These are phyloP conservation scores for Mionectes macconnelli DNA, from an alignment of 2,113 vertebrate species.

Conservation along the genomic window DNA sequence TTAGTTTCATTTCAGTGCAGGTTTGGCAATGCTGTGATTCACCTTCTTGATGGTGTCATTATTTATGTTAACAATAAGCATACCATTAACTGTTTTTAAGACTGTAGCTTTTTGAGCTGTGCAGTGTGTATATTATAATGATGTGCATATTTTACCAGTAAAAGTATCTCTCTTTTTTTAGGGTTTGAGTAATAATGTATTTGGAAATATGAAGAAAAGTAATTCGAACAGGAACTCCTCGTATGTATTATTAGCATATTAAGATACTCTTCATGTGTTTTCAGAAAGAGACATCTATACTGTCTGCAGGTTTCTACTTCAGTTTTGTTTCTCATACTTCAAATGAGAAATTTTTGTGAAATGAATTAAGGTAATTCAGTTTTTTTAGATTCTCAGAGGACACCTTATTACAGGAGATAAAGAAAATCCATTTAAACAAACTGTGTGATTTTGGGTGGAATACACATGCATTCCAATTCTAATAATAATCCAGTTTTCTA, in stretches of 20 bases:
- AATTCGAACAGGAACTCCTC: conserved; percentile 68
- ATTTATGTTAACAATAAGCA: neutral
- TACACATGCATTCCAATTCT: neutral
- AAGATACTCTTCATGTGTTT: neutral
- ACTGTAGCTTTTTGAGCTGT: neutral
- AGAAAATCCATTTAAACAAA: neutral
- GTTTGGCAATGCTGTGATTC: neutral
- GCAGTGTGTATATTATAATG: neutral
- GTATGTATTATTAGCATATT: conserved; percentile 78
- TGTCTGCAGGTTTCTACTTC: neutral
- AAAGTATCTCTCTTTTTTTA: conserved; percentile 33
- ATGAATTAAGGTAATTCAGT: neutral
- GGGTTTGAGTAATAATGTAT: conserved; percentile 47
- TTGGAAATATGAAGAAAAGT: conserved; percentile 72
- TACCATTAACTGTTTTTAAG: neutral
- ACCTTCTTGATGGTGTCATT: neutral
- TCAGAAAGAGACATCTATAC: neutral
- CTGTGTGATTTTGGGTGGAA: neutral
- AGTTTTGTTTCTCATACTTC: neutral
- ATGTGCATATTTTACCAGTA: neutral
- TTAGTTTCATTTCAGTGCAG: neutral
- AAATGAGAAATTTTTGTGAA: neutral
- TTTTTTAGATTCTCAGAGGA: conserved; percentile 7
- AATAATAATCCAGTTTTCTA: neutral
- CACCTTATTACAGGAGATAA: neutral